Base-by-base conservation (phyloP, 2,888 invertebrate genomes). In the Euplagia quadripunctaria region DNA sequence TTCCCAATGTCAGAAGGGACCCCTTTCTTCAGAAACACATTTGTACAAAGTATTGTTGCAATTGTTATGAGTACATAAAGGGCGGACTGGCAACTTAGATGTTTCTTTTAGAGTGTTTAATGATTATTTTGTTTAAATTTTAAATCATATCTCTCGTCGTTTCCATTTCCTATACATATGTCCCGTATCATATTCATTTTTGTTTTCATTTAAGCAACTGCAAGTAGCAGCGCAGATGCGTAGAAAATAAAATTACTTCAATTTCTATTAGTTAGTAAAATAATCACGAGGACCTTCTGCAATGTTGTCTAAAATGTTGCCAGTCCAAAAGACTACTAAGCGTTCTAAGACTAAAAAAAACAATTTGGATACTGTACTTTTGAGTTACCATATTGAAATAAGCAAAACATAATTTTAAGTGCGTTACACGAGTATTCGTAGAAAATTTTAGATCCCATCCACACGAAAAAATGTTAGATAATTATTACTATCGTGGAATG, bases 21-120 rank as follows among this genome's bases (percentile, higher is more conserved):
- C 66, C 83, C 71, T 82, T 82, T 82, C 77, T 79, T 79, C 72
- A 75, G 71, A 78, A 81, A 75, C 70, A 75, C 83, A 83, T 87
- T 88, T 90, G 87, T 82, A 88, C 87, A 88, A 88, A 89, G 86
- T 89, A 89, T 88, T 88, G 87, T 75, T 74, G 72, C 77, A 78
- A 79, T n/a, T 31, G 8, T 31, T 12, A 58, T 8, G 20, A 3
- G 55, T n/a, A 5, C 16, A 52, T 7, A 52, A 17, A 8, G 16
- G 1, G 17, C 11, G 58, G 58, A 11, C 20, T 20, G 58, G 20
- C 4, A 20, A 20, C 9, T n/a, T 55, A 9, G 9, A 52, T 17
- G 17, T 7, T 55, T 58, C 0, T 20, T 0, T 20, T 20, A 11
- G 4, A 11, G n/a, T n/a, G 17, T 55, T n/a, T n/a, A 8, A 55